phyloP scores from a whole-genome alignment of 2,113 vertebrate genomes.

The Crocuta crocuta region DNA sequence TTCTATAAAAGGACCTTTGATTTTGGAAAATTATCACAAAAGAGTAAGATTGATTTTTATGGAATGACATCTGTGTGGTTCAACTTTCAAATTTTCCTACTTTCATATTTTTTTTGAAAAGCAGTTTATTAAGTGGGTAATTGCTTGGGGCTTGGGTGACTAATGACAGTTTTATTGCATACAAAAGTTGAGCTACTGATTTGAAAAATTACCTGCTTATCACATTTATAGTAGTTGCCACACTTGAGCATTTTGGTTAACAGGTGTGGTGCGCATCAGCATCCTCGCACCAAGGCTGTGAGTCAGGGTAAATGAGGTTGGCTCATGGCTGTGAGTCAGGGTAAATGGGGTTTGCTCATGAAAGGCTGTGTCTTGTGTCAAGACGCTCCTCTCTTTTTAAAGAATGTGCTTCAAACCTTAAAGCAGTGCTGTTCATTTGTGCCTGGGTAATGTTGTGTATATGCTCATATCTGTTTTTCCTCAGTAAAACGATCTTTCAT shows the following conservation, averaged over 20 bases:
- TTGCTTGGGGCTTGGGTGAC: slow-evolving; percentile 30
- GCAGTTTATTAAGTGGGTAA: not conserved
- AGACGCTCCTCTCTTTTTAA: not conserved
- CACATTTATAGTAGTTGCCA: not conserved
- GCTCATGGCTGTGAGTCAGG: not conserved
- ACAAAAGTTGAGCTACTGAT: slow-evolving; percentile 39
- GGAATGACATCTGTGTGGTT: slow-evolving; percentile 25
- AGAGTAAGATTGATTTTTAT: slow-evolving; percentile 56
- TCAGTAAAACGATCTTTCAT: slow-evolving; percentile 3
- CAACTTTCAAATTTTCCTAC: not conserved
- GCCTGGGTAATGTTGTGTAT: not conserved
- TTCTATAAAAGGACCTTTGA: slow-evolving; percentile 40
- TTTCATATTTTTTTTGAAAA: not conserved
- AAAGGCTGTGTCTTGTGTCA: not conserved
- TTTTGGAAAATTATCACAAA: slow-evolving; percentile 63
- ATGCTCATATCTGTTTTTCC: slow-evolving; percentile 26
- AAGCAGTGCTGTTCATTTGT: not conserved
- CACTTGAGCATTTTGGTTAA: slow-evolving; percentile 36
- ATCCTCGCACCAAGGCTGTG: not conserved
- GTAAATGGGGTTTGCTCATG: not conserved
- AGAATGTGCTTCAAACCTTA: not conserved
- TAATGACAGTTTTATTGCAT: slow-evolving; percentile 54
- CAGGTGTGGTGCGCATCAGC: not conserved
- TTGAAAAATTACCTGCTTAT: slow-evolving; percentile 41
- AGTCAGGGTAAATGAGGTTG: slow-evolving; percentile 7